Conservation (phyloP, 1,140 invertebrate species). For the Apis mellifera region Amel_HAv3.1 CM009944.2:8164501-8165000, state of each 20-base stretch:
- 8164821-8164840: background rate
- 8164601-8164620: background rate
- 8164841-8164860: background rate
- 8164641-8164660: background rate
- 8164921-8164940: slow-evolving; percentile 47
- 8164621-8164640: no score
- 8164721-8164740: slow-evolving; percentile 28
- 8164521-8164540: background rate
- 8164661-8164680: slow-evolving; percentile 40
- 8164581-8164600: background rate
- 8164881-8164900: background rate
- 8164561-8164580: background rate
- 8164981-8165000: slow-evolving; percentile 30
- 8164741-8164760: slow-evolving; percentile 9
- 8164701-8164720: slow-evolving; percentile 21
- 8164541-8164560: background rate
- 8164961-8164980: background rate
- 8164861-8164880: background rate
- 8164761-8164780: slow-evolving; percentile 31
- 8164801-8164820: slow-evolving; percentile 10
- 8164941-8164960: slow-evolving; percentile 40
- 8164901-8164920: background rate
- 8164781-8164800: slow-evolving; percentile 45
- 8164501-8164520: background rate
- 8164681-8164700: slow-evolving; percentile 33